Evolutionary conservation across 2,797 vertebrate species (phyloP), one percentile per base, ranked within the genome.

Genomic region (Amblyopsis hoosieri): DNA sequence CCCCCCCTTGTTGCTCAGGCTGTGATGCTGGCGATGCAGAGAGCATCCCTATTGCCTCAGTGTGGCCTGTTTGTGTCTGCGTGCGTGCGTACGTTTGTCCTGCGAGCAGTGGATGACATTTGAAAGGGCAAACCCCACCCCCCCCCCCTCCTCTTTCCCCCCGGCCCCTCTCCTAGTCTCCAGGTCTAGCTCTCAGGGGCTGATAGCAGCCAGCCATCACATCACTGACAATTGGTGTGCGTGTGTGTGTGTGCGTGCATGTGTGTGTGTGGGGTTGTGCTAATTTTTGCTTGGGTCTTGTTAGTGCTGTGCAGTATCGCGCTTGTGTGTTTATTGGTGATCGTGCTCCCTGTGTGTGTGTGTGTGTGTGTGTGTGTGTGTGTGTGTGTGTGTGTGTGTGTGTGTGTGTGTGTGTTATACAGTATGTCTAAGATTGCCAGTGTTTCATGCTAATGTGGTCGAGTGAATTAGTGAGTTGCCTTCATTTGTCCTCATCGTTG

Each of bases 401-500:
- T 23, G 19, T 23, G 19, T 23, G 19, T 23, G 19, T 23, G 19
- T 23, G 19, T 23, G 19, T 23, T 23, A 23, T 23, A 23, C 19
- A 23, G 19, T 23, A 23, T 23, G 7, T 49, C 52, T 17, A 42
- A 51, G 48, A 45, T 13, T 52, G 66, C 42, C 83, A 83, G 70
- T 85, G 77, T 85, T 87, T 88, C 81, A 84, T 85, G 82, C 88
- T 23, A 23, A 87, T 73, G 74, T 71, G 85, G 84, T 88, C 88
- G 67, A 63, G 81, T 51, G 78, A 81, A 80, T 76, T 81, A 86
- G 85, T 81, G 83, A 91, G 89, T 87, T 23, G 87, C 85, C 87
- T 90, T 89, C 62, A 68, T 89, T 89, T 89, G 87, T 91, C 85
- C 84, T 88, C 85, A 85, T 86, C 89, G 82, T 70, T 86, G 87